Conservation (phyloP, 2,888 invertebrate species). For the Cartodere bifasciata region DNA sequence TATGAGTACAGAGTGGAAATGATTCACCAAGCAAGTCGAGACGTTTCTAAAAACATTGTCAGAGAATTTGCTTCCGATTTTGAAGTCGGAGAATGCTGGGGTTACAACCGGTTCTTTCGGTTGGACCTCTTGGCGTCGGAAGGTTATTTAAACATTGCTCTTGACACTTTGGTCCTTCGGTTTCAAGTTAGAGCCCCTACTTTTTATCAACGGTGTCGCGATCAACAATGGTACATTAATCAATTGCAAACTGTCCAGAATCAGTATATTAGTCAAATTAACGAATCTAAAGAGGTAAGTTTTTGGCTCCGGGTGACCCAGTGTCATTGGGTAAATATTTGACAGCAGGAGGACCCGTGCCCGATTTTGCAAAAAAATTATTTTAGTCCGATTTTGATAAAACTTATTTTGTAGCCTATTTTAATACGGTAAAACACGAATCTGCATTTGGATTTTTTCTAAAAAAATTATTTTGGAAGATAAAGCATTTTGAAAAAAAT, state of each 20-base stretch:
- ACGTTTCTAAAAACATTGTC: conserved; percentile 77
- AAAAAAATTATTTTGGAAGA: no score
- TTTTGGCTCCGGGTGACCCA: no score
- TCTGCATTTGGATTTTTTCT: no score
- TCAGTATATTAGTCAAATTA: conserved; percentile 68
- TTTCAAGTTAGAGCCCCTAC: conserved; percentile 90
- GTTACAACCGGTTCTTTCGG: conserved; percentile 86
- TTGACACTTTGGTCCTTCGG: conserved; percentile 71
- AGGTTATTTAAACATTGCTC: conserved; percentile 74
- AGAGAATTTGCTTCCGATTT: conserved; percentile 92
- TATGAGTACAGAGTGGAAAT: conserved; percentile 91
- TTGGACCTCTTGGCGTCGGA: conserved; percentile 81
- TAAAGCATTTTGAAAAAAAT: no score
- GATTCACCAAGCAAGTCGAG: conserved; percentile 80
- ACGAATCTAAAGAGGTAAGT: conserved; percentile 67
- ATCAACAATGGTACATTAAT: conserved; percentile 86
- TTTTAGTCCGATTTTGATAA: no score
- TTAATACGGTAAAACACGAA: no score
- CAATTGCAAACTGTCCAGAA: conserved; percentile 70
- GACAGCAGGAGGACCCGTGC: no score
- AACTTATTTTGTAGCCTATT: no score
- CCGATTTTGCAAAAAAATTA: no score
- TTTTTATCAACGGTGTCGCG: conserved; percentile 85
- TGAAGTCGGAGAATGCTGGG: conserved; percentile 94
- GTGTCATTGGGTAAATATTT: no score